Base-by-base conservation (phyloP, 2,888 invertebrate genomes). In the Harpalus rubripes region DNA sequence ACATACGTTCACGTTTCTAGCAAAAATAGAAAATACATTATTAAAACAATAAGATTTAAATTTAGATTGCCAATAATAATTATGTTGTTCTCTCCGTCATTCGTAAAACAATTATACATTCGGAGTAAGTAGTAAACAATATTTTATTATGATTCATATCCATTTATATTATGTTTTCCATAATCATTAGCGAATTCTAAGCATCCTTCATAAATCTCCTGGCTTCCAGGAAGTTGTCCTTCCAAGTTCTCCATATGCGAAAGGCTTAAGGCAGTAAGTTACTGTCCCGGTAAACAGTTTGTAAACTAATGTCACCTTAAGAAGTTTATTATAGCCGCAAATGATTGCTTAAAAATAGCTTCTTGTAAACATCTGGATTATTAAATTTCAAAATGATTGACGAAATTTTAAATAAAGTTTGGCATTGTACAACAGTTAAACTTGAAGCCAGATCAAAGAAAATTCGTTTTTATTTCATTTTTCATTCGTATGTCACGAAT, bases 261-360 rank as follows among this genome's bases (percentile, higher is more conserved):
- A 52, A 52, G 44, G 44, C 44, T 52, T 52, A 52, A 52, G 32
- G 44, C 10, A 52, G 44, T 52, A 52, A 52, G 44, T 52, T 52
- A 52, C 44, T 10, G 10, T 52, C 44, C 44, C 44, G 44, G 44
- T 52, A 52, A 52, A 52, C 10, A 80, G 80, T 80, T 80, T 80
- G 80, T 59, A 80, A 80, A 80, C 80, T 59, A 80, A 61, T 59
- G 80, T 80, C 80, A 80, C 80, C 80, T 80, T 80, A 59, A 39
- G 7, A 10, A 80, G 80, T 80, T 58, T 80, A 80, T 80, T 80
- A 80, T 80, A 59, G 80, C 56, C 56, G 72, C 78, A 56, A 78
- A 78, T 78, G 32, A 78, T 52, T 74, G n/a, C 52, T 12, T 56
- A 76, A 52, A 52, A 52, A 52, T 52, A 52, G 44, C 44, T 52